Evolutionary conservation across 2,888 invertebrate species (phyloP), one percentile per base, ranked within the genome.

Genomic region (Drosophila niveifrons): DNA sequence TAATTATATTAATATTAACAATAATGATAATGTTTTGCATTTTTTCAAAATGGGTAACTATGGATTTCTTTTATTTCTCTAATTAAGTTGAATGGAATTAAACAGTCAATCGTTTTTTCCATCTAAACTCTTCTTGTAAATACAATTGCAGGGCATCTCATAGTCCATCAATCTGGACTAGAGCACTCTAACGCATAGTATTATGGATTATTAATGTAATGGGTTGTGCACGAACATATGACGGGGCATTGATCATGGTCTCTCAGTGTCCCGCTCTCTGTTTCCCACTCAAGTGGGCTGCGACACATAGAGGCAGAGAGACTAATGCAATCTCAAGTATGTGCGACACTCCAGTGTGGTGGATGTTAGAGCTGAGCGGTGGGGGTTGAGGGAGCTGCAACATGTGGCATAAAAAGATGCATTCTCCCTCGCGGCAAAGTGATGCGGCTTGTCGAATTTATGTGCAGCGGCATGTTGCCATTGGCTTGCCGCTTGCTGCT

Each of bases 321-420:
- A 78, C 82, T 84, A 88, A 82, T 82, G 89, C 78, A 88, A 90
- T 89, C 89, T 90, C 74, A 88, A 84, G 89, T 89, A 81, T 88
- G 87, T 87, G 82, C 75, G 79, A 86, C 62, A 69, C 53, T 71
- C 62, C 23, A 23, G 23, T 59, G 51, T 34, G 34, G 10, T 43
- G 36, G 63, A 46, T 43, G 36, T 1, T 23, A 23, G 23, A 23
- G 63, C 31, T 46, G 29, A 29, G 61, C 43, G 41, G 8, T 10
- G 17, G 18, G 0, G n/a, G 13, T 10, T 39, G 8, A 15, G 62
- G 67, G 58, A 58, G 69, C 78, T 75, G 70, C 89, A 83, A 87
- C 88, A 89, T 89, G 84, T 85, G 85, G 88, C 75, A 75, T 59
- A 73, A 68, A 71, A 58, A 78, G 65, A 58, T 70, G 78, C 66